Percentiles rank a stretch among this genome's conserved stretches.
Evolutionary conservation across 2,888 invertebrate species (phyloP).

Genomic region (Pocota personata): DNA sequence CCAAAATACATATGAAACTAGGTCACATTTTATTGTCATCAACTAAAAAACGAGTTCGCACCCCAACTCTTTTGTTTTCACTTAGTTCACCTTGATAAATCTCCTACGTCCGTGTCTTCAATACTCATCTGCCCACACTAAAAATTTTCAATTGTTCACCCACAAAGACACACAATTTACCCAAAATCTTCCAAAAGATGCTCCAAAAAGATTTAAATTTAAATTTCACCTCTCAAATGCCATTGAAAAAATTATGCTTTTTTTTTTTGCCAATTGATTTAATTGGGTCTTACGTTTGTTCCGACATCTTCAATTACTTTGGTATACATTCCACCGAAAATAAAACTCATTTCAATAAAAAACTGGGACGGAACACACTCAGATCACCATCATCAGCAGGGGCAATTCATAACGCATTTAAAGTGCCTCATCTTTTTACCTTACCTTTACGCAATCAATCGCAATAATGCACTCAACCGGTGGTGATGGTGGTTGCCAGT

Average conservation of each 20-base stretch:
- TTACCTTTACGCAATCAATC: conserved; percentile 64
- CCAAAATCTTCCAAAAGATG: neutral
- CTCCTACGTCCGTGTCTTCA: neutral
- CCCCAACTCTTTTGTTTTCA: conserved; percentile 24
- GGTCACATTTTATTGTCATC: neutral
- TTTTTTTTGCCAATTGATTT: conserved; percentile 9
- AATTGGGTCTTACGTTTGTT: conserved; percentile 18
- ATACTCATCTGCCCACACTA: neutral
- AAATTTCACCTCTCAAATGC: neutral
- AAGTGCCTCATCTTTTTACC: conserved; percentile 40
- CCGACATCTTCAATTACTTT: neutral
- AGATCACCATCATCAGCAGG: conserved; percentile 16
- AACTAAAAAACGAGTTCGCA: neutral
- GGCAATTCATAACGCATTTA: conserved; percentile 54
- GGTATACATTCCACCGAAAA: conserved; percentile 9
- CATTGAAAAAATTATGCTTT: neutral
- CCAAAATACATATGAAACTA: neutral
- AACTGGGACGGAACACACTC: conserved; percentile 41
- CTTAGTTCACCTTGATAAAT: neutral
- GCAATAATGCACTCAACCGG: conserved; percentile 64
- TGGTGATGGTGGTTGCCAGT: conserved; percentile 24
- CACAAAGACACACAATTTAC: neutral
- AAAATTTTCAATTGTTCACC: neutral
- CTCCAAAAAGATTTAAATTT: neutral
- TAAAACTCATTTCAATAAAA: conserved; percentile 19